phyloP scores from a whole-genome alignment of 2,113 vertebrate species.

The Stigmatopora nigra region DNA sequence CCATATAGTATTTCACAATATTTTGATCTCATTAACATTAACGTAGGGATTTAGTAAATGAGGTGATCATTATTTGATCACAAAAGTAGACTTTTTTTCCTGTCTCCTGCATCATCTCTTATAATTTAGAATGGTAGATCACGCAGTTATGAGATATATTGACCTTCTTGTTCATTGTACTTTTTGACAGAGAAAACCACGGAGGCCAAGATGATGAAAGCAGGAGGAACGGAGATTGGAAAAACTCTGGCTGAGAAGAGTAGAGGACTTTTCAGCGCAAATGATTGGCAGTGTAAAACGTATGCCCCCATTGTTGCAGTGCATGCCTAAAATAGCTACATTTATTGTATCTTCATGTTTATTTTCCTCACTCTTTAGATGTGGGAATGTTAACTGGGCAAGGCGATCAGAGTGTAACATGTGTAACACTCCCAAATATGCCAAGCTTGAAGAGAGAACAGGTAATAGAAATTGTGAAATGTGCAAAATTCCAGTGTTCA shows the following conservation, averaged over 20 bases:
- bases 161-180: not conserved
- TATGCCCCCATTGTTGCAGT: slow-evolving; percentile 48
- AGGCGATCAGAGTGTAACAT: slow-evolving; percentile 96
- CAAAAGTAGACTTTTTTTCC: too few species aligned
- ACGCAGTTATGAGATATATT: not conserved
- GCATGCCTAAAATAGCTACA: not conserved
- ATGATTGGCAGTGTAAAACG: slow-evolving; percentile 99
- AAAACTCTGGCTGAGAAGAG: slow-evolving; percentile 98
- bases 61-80: too few species aligned
- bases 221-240: slow-evolving; percentile 95
- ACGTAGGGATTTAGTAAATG: too few species aligned
- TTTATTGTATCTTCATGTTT: not conserved
- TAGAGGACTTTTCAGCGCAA: slow-evolving; percentile 93
- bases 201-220: slow-evolving; percentile 99
- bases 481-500: not conserved
- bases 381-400: slow-evolving; percentile 98
- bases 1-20: too few species aligned
- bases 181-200: slow-evolving; percentile 84
- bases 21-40: too few species aligned
- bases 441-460: slow-evolving; percentile 95
- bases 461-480: slow-evolving; percentile 60
- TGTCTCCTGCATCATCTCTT: not conserved
- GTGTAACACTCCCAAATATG: slow-evolving; percentile 98
- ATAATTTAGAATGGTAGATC: not conserved
- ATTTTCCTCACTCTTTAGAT: slow-evolving; percentile 62